phyloP scores from a whole-genome alignment of 2,113 vertebrate species.

The Halcyon senegalensis region DNA sequence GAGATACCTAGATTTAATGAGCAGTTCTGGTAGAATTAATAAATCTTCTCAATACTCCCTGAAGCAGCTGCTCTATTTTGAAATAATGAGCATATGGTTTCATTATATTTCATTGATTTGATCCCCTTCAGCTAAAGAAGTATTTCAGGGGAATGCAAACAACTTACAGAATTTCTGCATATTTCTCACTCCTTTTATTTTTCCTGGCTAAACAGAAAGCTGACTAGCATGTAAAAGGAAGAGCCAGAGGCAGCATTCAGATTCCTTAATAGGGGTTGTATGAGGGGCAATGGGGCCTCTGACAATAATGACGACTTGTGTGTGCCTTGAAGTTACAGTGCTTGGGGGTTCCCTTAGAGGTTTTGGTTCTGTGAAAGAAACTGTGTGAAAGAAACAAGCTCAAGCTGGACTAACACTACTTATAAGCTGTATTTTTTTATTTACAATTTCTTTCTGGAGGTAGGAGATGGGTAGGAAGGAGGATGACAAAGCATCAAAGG shows the following conservation, averaged over 20 bases:
- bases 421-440: neutral
- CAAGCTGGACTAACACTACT: neutral
- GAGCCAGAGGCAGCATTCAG: slow-evolving; percentile 30
- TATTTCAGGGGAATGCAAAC: slow-evolving; percentile 77
- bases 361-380: neutral
- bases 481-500: neutral
- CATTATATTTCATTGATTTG: slow-evolving; percentile 82
- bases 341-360: neutral
- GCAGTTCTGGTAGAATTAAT: slow-evolving; percentile 76
- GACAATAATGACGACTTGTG: neutral
- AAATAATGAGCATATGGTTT: slow-evolving; percentile 84
- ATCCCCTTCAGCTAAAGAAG: slow-evolving; percentile 78
- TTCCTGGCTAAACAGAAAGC: slow-evolving; percentile 60
- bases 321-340: neutral
- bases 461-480: neutral
- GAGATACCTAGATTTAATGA: slow-evolving; percentile 75
- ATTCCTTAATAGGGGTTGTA: slow-evolving; percentile 21
- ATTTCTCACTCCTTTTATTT: slow-evolving; percentile 67
- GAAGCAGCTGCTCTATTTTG: slow-evolving; percentile 77
- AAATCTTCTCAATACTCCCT: slow-evolving; percentile 76
- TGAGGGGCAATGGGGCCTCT: neutral
- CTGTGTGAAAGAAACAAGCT: neutral
- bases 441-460: neutral
- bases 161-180: slow-evolving; percentile 69
- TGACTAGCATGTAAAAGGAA: slow-evolving; percentile 59